Evolutionary conservation across 1,140 invertebrate species (phyloP).

Genomic region (Delia radicum): DNA sequence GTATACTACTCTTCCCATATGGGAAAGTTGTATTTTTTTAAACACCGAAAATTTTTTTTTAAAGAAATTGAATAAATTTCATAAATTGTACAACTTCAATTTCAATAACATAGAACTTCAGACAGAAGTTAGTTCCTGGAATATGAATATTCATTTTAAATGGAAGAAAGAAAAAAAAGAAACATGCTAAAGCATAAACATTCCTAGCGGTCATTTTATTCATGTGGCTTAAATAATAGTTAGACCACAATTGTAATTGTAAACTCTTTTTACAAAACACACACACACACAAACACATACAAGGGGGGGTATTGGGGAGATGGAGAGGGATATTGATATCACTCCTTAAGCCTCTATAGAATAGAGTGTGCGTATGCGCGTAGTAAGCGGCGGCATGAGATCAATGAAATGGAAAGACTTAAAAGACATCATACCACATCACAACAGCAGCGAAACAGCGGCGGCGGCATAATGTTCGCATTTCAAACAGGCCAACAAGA

Average conservation of each 20-base stretch:
- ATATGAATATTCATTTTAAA: neutral
- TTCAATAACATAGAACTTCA: neutral
- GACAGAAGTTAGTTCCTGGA: neutral
- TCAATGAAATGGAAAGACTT: constrained; percentile 21
- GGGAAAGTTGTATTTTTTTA: neutral
- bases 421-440: constrained; percentile 17
- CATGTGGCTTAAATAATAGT: constrained; percentile 5
- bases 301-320: neutral
- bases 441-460: neutral
- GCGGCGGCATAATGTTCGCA: neutral
- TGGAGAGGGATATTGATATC: neutral
- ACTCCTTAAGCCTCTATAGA: neutral
- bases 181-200: neutral
- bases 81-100: neutral
- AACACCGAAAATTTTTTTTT: neutral
- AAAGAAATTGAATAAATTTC: neutral
- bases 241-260: constrained; percentile 19
- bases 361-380: neutral
- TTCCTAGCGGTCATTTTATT: constrained; percentile 18
- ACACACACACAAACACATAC: neutral
- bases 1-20: neutral
- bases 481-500: neutral
- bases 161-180: neutral
- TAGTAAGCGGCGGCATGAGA: constrained; percentile 4
- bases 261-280: neutral